Conservation (phyloP, 2,888 invertebrate species). For the Trisateles emortualis region DNA sequence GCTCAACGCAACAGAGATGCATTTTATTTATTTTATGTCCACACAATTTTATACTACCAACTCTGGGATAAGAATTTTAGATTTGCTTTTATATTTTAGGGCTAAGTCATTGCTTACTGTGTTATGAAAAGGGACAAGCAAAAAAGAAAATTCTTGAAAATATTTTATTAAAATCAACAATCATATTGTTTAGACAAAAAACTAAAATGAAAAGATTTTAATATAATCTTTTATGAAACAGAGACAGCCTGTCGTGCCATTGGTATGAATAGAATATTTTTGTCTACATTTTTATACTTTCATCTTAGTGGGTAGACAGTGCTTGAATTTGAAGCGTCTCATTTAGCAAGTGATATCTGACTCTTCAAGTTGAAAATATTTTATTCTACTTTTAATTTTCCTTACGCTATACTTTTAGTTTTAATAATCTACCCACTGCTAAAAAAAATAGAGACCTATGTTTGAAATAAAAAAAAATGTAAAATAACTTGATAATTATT, state of each 20-base stretch:
- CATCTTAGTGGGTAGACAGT: conserved; percentile 17
- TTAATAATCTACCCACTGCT: too few relatives aligned
- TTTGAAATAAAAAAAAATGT: too few relatives aligned
- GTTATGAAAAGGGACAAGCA: background rate
- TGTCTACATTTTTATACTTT: conserved; percentile 22
- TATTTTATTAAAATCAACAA: background rate
- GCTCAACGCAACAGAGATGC: conserved; percentile 53
- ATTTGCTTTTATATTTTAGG: conserved; percentile 31
- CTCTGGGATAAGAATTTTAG: conserved; percentile 30
- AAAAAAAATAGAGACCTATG: too few relatives aligned
- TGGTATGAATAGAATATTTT: conserved; percentile 29
- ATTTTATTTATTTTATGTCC: conserved; percentile 53
- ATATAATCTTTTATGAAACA: conserved; percentile 4
- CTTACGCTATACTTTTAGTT: background rate
- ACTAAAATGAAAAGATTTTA: background rate
- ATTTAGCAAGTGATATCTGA: conserved; percentile 22
- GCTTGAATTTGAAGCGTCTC: conserved; percentile 21
- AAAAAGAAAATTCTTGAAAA: background rate
- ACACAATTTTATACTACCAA: conserved; percentile 39
- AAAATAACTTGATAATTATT: too few relatives aligned
- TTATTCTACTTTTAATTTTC: background rate
- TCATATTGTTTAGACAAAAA: background rate
- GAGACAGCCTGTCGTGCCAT: conserved; percentile 7
- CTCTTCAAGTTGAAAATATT: conserved; percentile 11
- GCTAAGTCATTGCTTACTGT: conserved; percentile 5